These are phyloP conservation scores for Bergia sp. DNA, from an alignment of 92 coral and sea anemone species.

Conservation along the genomic window DNA sequence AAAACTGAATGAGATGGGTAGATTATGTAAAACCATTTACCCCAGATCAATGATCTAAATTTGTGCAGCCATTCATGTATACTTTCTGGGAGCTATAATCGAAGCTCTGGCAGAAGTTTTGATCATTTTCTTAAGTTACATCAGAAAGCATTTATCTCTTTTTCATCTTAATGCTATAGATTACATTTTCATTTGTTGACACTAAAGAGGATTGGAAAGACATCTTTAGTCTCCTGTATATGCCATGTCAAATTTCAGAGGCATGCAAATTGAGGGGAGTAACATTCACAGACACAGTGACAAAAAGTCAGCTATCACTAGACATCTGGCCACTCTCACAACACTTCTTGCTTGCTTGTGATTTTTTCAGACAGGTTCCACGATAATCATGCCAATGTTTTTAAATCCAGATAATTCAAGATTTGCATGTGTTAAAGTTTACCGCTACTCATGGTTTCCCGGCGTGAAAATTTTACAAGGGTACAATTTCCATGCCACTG, in stretches of 20 bases:
- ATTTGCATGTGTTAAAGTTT: conserved; percentile 17
- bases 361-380: not conserved
- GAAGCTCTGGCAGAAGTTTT: not conserved
- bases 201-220: not conserved
- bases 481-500: not conserved
- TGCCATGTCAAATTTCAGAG: not conserved
- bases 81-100: not conserved
- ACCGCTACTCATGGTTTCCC: not conserved
- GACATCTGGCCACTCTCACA: conserved; percentile 23
- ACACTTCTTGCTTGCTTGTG: not conserved
- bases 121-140: not conserved
- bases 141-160: conserved; percentile 15
- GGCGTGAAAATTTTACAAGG: not conserved
- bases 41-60: not conserved
- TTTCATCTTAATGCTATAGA: not conserved
- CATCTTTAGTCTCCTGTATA: not conserved
- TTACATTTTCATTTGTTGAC: conserved; percentile 19
- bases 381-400: not conserved
- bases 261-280: not conserved
- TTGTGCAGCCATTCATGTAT: not conserved
- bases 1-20: not conserved
- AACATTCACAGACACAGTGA: not conserved
- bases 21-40: not conserved
- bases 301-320: not conserved
- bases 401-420: not conserved